Base-by-base conservation (phyloP, 2,113 vertebrate species). In the Elephas maximus region DNA sequence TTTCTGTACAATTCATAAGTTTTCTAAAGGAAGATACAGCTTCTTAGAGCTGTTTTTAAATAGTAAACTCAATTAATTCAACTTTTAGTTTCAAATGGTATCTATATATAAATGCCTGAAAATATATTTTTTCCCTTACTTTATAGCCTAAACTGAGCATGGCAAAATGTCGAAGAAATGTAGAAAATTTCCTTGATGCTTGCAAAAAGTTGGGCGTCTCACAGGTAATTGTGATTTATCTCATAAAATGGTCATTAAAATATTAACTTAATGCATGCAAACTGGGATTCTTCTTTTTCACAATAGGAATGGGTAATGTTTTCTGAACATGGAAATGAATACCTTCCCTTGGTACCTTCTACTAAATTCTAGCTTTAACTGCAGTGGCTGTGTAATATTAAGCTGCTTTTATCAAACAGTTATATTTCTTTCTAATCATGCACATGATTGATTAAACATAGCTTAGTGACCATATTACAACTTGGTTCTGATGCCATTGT, bases 161-260 rank as follows among this genome's bases (percentile, higher is more conserved):
- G 99, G 99, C 99, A 91, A 99, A 99, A 97, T 99, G 99, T 97
- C 99, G 99, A 97, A 99, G 99, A 98, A 99, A 99, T 71, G 99
- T 99, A 95, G 99, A 99, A 98, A 99, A 99, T 99, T 99, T 99
- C 96, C 99, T 99, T 63, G 99, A 99, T 93, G 99, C 99, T n/a
- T 99, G 99, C 98, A 99, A 99, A 98, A 99, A 99, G 97, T 94
- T 99, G 93, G 99, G 99, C 6, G 99, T 99, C 24, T 98, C 99
- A 87, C 99, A 99, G 99, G 99, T 99, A 99, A 96, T 90, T 5
- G 5, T 45, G 67, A 90, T 89, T 94, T 93, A 91, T 90, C 76
- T 81, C 88, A 92, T 17, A 96, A 73, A 65, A 76, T 90, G n/a
- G 23, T 90, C 37, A 73, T 63, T 96, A 79, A 79, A 60, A 11